A percentile compares a stretch with the other conserved stretches of the same genome.
Evolutionary conservation across 92 coral and sea anemone species (phyloP).

Genomic region (Umimayanthus chanpuru): DNA sequence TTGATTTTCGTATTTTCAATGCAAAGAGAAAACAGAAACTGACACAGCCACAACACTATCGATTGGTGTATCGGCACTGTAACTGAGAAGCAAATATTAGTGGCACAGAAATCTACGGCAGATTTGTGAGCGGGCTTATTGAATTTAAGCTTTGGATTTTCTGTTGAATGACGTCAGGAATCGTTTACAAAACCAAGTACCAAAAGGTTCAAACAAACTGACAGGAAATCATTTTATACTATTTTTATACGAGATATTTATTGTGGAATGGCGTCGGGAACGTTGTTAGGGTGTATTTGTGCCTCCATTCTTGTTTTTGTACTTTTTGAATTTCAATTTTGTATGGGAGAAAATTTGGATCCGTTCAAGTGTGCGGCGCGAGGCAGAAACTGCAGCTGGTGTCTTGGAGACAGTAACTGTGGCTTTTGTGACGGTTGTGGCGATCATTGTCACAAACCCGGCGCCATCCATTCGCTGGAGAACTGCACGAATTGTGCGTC

Average conservation of each 20-base stretch:
- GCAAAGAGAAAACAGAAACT: neutral
- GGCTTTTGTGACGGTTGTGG: constrained; percentile 98
- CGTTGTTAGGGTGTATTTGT: constrained; percentile 2
- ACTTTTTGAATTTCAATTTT: constrained; percentile 21
- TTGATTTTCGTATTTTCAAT: neutral
- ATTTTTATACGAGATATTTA: constrained; percentile 16
- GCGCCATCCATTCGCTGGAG: constrained; percentile 79
- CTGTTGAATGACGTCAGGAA: constrained; percentile 34
- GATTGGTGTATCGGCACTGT: neutral
- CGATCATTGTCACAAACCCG: constrained; percentile 92
- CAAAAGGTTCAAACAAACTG: constrained; percentile 25
- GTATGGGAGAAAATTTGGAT: constrained; percentile 40
- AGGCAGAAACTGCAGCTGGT: constrained; percentile 94
- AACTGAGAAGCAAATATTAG: neutral
- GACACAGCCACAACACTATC: neutral
- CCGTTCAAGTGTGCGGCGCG: constrained; percentile 65
- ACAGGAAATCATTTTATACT: neutral
- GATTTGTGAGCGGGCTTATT: too few relatives aligned
- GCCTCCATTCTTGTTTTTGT: constrained; percentile 6
- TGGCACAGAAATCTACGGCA: neutral
- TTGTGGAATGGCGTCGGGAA: constrained; percentile 30
- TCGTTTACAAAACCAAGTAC: neutral
- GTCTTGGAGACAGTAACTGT: constrained; percentile 96
- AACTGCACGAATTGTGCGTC: constrained; percentile 97
- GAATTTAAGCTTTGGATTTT: neutral